phyloP scores from a whole-genome alignment of 2,888 invertebrate species.

The Lordiphosa andalusiaca region DNA sequence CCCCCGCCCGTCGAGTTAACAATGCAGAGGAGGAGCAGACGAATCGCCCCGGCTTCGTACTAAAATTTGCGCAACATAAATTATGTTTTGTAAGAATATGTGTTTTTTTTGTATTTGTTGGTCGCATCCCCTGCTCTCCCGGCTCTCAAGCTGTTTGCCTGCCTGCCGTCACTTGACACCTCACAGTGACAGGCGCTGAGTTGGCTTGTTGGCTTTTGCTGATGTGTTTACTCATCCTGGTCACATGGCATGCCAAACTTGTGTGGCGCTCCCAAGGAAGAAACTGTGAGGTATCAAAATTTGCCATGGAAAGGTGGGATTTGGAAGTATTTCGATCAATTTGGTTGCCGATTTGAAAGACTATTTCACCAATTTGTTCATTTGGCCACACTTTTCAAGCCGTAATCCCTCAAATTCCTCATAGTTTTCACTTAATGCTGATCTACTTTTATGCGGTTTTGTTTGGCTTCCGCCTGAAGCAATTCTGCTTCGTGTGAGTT shows the following conservation, averaged over 20 bases:
- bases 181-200: constrained; percentile 73
- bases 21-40: constrained; percentile 2
- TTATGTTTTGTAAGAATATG: constrained; percentile 73
- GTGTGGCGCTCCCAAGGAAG: no score
- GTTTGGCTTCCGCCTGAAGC: constrained; percentile 28
- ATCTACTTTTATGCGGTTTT: constrained; percentile 17
- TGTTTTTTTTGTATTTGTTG: constrained; percentile 15
- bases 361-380: no score
- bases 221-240: no score
- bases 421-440: background rate
- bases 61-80: constrained; percentile 72
- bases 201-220: constrained; percentile 43
- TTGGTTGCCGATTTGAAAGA: no score
- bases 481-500: constrained; percentile 11
- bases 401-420: no score
- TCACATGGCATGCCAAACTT: no score
- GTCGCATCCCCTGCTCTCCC: constrained; percentile 15
- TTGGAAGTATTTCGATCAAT: no score
- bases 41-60: constrained; percentile 27
- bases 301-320: no score
- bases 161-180: constrained; percentile 68
- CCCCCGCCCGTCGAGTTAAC: no score
- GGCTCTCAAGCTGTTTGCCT: constrained; percentile 27
- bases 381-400: no score
- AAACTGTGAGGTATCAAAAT: no score